phyloP scores from a whole-genome alignment of 2,113 vertebrate species.

The Stictonetta naevosa region DNA sequence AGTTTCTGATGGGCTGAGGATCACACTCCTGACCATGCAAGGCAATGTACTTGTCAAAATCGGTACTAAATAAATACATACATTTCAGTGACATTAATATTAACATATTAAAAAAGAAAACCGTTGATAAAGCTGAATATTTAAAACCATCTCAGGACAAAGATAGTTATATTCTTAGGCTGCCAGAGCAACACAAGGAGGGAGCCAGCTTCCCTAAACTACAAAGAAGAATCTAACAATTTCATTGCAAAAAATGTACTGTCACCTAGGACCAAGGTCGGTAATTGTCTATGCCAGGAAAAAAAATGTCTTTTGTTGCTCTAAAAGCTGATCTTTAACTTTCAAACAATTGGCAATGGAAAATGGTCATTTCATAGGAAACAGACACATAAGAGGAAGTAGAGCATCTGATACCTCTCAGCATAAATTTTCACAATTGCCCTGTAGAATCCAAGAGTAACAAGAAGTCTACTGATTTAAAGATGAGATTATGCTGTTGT shows the following conservation, averaged over 20 bases:
- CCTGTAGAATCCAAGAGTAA: neutral
- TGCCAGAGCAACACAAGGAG: neutral
- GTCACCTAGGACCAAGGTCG: neutral
- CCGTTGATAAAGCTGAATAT: neutral
- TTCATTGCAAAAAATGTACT: neutral
- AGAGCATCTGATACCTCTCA: neutral
- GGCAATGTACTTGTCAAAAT: neutral
- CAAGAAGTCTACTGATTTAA: neutral
- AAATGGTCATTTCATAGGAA: neutral
- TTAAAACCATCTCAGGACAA: neutral
- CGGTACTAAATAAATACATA: neutral
- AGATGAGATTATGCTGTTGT: neutral
- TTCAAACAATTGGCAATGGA: neutral
- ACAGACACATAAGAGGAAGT: neutral
- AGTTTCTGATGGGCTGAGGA: neutral
- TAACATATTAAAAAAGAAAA: neutral
- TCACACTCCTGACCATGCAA: neutral
- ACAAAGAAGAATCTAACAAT: neutral
- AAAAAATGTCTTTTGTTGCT: neutral
- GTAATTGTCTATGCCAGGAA: neutral
- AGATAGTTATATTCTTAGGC: neutral
- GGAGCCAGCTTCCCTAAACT: neutral
- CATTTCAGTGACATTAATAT: neutral
- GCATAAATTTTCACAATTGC: neutral
- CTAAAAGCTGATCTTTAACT: conserved; percentile 29